Evolutionary conservation across 92 coral and sea anemone species (phyloP), one percentile per base, ranked within the genome.

Genomic region (Paragorgia papillata): DNA sequence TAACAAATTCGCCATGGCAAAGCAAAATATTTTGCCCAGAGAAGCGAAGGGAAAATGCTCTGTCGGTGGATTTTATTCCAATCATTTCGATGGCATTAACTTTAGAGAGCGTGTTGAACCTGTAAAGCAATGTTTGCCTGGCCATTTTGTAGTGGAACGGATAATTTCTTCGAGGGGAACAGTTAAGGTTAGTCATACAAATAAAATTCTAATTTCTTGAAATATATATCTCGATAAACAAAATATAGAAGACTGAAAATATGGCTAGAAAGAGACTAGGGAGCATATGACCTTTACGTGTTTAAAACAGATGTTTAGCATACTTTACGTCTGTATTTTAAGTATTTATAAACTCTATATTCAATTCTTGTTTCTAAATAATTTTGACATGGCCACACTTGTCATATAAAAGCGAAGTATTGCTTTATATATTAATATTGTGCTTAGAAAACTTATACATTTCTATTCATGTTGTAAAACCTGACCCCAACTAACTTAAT

Each of bases 111-210:
- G 70, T 8, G 46, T 33, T 28, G 19, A 63, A 35, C 43, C 41
- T 28, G 19, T 14, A 15, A 28, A 21, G 19, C 46, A 63, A 63
- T 30, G 46, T 30, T 33, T 63, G 70, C 43, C 70, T 17, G 70
- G 70, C 25, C 43, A 63, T 63, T 63, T 63, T 35, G 9, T 28
- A n/a, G 70, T 63, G 46, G 70, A 63, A 15, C 17, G 70, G 70
- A 63, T 63, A 30, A 63, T 63, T 63, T 63, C 70, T 28, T 30
- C 70, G 43, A 28, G 70, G 41, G 70, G 70, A 63, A 63, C 43
- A 63, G 49, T 14, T 8, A 63, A 63, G 70, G 70, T 63, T 9
- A 26, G 65, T n/a, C 26, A 21, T 59, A 37, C 43, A 37, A 37
- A 37, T 37, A 37, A 37, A 37, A 59, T 21, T 59, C 8, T 26